phyloP scores from a whole-genome alignment of 2,113 vertebrate species.

The Cottus gobio region DNA sequence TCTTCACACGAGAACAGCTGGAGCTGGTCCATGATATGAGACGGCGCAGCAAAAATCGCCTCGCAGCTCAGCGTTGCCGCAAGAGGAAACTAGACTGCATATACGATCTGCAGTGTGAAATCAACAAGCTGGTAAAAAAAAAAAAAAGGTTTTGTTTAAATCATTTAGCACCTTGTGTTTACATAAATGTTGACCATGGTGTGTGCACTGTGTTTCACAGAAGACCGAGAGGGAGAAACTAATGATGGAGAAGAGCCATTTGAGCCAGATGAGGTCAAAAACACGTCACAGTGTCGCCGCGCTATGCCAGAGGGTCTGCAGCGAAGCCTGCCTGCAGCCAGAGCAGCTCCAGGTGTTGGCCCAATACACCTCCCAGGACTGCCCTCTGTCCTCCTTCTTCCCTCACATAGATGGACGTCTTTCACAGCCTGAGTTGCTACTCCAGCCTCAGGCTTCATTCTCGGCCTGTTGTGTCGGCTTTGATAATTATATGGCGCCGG shows the following conservation, averaged over 20 bases:
- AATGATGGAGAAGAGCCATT: constrained; percentile 87
- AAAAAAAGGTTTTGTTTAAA: constrained; percentile 54
- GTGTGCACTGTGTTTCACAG: constrained; percentile 71
- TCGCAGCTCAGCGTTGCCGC: constrained; percentile 95
- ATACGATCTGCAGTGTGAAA: constrained; percentile 94
- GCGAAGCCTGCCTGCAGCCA: constrained; percentile 88
- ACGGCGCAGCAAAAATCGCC: constrained; percentile 94
- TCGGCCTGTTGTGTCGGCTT: constrained; percentile 29
- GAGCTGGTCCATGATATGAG: constrained; percentile 95
- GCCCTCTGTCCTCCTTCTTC: constrained; percentile 88
- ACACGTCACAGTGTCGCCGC: constrained; percentile 89
- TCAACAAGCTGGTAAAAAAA: constrained; percentile 92
- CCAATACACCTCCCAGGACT: constrained; percentile 90
- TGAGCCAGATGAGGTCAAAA: constrained; percentile 88
- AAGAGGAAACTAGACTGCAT: constrained; percentile 98
- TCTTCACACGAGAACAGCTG: constrained; percentile 89
- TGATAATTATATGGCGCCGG: background rate
- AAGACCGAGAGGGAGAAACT: constrained; percentile 90
- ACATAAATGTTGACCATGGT: background rate
- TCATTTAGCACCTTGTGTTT: background rate
- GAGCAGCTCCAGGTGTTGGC: constrained; percentile 94
- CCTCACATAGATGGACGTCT: constrained; percentile 78
- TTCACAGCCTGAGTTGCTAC: constrained; percentile 37
- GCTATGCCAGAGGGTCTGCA: constrained; percentile 91
- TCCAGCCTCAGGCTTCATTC: constrained; percentile 42